Evolutionary conservation across 1,140 invertebrate genomes (phyloP), one percentile per base, ranked within the genome.

Genomic region (Calephelis virginiensis): DNA sequence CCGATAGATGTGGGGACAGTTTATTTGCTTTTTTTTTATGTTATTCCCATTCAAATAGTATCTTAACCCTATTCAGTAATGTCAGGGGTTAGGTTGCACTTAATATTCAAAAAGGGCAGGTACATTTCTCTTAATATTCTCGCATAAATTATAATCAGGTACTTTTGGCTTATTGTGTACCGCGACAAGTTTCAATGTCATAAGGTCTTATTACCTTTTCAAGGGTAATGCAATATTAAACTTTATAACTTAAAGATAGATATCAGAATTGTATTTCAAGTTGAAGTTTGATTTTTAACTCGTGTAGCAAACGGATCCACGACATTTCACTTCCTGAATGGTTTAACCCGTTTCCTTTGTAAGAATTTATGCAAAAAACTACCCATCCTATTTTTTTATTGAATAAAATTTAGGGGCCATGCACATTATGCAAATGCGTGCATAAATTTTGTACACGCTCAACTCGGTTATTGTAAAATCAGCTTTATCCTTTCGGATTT

Each of bases 71-170:
- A 89, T 90, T 87, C 76, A 88, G 72, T 89, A 89, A 90, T 88
- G 85, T 85, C 83, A 89, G 91, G 91, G 89, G 90, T 91, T 89
- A 92, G 82, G 89, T 91, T 91, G 85, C 90, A 91, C 88, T 91
- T 91, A 91, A 91, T 91, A 92, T 91, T 91, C 87, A 90, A 88
- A 85, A 89, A 91, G 89, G 91, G 89, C 91, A 92, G 91, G 91
- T 92, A 91, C 90, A 88, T 90, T 89, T 89, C 82, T 86, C 83
- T 88, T 85, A 90, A 90, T 89, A 90, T 89, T 91, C 89, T 91
- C 87, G 91, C 89, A 92, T 92, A 92, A 92, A 92, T 92, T 91
- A 92, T 85, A 90, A 86, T 91, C 91, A 92, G 91, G 91, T 92
- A 91, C 89, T 89, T 89, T 86, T 83, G 77, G 73, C 77, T 81